Evolutionary conservation across 2,888 invertebrate genomes (phyloP).

Genomic region (Bimastos eiseni): DNA sequence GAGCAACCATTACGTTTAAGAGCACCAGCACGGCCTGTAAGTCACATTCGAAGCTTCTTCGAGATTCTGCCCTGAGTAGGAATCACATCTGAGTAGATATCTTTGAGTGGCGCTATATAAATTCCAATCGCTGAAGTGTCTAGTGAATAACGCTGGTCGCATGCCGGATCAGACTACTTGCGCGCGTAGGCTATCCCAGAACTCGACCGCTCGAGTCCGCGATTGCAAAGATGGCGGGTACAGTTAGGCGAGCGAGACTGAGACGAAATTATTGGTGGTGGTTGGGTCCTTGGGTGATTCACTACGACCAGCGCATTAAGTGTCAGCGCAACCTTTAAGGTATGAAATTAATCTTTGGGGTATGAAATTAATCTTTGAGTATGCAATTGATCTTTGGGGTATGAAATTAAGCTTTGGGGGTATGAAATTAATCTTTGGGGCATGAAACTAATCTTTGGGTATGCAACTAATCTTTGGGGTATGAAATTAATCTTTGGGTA

Average conservation of each 20-base stretch:
- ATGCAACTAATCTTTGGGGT: too few relatives aligned
- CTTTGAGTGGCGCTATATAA: too few relatives aligned
- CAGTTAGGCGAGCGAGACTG: not conserved
- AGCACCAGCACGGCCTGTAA: not conserved
- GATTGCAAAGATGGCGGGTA: not conserved
- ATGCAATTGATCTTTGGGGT: too few relatives aligned
- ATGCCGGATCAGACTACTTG: not conserved
- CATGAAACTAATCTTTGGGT: too few relatives aligned
- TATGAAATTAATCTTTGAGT: too few relatives aligned
- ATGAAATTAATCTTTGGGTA: too few relatives aligned
- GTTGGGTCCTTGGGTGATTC: not conserved
- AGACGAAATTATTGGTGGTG: not conserved
- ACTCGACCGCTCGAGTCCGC: not conserved
- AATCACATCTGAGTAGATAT: too few relatives aligned
- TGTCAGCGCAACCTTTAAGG: not conserved
- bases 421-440: too few relatives aligned
- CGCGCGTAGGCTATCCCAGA: not conserved
- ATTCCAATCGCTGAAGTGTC: not conserved
- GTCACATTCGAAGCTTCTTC: not conserved
- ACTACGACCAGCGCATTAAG: not conserved
- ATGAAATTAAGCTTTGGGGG: too few relatives aligned
- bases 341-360: not conserved
- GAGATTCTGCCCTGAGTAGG: too few relatives aligned
- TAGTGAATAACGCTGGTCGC: not conserved
- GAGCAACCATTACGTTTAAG: not conserved